phyloP scores from a whole-genome alignment of 2,113 vertebrate genomes.

The Spermophilus dauricus region DNA sequence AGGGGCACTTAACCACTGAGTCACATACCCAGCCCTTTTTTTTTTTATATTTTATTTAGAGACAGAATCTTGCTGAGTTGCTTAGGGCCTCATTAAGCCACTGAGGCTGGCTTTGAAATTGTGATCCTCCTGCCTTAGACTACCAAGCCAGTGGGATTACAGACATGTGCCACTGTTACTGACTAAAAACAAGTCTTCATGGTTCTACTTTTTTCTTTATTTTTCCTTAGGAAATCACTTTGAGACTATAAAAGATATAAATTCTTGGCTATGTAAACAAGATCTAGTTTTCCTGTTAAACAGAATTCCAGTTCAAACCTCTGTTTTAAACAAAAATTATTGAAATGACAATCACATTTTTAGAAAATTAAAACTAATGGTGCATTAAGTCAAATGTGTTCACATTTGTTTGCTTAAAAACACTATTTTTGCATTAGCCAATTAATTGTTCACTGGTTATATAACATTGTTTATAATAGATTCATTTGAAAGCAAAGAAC shows the following conservation, averaged over 20 bases:
- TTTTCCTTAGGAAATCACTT: background rate
- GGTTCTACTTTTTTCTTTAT: background rate
- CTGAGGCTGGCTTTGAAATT: too few relatives aligned
- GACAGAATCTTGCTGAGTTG: too few relatives aligned
- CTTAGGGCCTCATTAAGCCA: too few relatives aligned
- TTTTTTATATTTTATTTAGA: too few relatives aligned
- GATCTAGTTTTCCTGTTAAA: background rate
- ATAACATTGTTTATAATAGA: background rate
- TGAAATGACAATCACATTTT: background rate
- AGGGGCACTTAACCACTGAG: too few relatives aligned
- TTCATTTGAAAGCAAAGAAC: background rate
- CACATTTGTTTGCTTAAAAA: conserved; percentile 29
- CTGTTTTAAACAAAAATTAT: background rate
- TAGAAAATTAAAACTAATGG: background rate
- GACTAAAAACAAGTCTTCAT: background rate
- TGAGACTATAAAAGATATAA: background rate
- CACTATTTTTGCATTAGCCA: background rate
- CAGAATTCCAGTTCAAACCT: background rate
- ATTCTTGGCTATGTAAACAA: background rate
- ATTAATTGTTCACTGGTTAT: conserved; percentile 23
- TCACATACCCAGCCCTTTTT: too few relatives aligned
- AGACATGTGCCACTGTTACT: too few relatives aligned
- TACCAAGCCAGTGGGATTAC: too few relatives aligned
- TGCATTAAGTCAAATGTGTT: background rate
- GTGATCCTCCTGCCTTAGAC: too few relatives aligned